Percentiles rank a stretch among this genome's conserved stretches.
These are phyloP conservation scores for Pollachius pollachius DNA, from an alignment of 2,113 vertebrate genomes.

Conservation along the genomic window DNA sequence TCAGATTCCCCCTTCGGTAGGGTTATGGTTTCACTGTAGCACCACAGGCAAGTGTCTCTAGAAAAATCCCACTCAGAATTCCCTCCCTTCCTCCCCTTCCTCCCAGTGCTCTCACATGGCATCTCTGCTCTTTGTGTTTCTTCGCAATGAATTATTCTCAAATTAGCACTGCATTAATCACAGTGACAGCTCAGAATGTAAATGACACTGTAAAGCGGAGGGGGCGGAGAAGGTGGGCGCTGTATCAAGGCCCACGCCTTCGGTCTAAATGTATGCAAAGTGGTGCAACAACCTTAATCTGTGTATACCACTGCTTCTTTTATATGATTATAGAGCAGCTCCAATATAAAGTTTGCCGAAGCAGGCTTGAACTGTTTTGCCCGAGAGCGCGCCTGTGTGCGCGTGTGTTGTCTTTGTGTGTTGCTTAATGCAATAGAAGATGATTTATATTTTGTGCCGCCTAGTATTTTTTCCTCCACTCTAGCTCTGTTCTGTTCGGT, in stretches of 20 bases:
- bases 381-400: background rate
- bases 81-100: too few species aligned
- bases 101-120: constrained; percentile 30
- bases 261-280: constrained; percentile 28
- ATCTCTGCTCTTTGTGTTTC: constrained; percentile 45
- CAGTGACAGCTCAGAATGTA: constrained; percentile 55
- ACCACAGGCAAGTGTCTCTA: too few species aligned
- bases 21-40: too few species aligned
- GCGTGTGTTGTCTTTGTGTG: background rate
- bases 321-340: constrained; percentile 44
- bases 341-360: constrained; percentile 29
- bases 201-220: constrained; percentile 41
- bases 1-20: too few species aligned
- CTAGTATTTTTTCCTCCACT: constrained; percentile 3
- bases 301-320: constrained; percentile 25
- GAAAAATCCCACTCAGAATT: too few species aligned
- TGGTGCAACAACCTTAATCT: constrained; percentile 33
- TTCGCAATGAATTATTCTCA: constrained; percentile 59
- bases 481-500: constrained; percentile 15
- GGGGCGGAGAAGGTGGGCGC: background rate
- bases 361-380: constrained; percentile 34
- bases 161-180: constrained; percentile 69
- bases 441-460: constrained; percentile 35
- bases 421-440: constrained; percentile 31
- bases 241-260: background rate